Conservation (phyloP, 2,113 vertebrate genomes). For the Epinephelus cyanopodus region DNA sequence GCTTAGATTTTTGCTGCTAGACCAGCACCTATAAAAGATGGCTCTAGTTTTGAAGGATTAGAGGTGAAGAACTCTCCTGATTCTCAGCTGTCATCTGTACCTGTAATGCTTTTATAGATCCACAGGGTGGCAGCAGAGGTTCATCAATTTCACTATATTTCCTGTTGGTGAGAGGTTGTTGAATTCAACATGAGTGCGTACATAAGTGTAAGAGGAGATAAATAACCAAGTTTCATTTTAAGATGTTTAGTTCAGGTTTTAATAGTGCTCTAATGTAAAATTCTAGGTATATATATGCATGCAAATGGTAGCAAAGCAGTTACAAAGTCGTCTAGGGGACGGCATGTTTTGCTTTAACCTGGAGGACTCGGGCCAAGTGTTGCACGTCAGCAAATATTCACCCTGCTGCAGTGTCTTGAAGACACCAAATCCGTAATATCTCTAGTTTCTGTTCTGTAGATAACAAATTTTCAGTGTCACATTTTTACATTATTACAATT, state of each 20-base stretch:
- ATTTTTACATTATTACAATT: background rate
- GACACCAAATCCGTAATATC: background rate
- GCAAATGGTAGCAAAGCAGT: background rate
- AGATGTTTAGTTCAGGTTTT: background rate
- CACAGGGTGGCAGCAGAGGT: constrained; percentile 78
- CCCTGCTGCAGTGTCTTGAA: background rate
- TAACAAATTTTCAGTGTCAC: background rate
- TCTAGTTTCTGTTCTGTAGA: background rate
- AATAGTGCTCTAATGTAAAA: background rate
- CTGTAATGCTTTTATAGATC: constrained; percentile 41
- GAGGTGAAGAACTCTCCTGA: background rate
- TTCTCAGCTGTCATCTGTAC: background rate
- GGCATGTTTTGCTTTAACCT: background rate
- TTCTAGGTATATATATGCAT: background rate
- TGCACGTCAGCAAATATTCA: constrained; percentile 3
- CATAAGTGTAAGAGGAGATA: background rate
- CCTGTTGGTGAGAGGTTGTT: background rate
- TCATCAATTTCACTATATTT: constrained; percentile 19
- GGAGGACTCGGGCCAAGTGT: background rate
- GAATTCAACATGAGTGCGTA: background rate
- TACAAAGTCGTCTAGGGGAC: background rate
- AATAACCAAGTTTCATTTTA: background rate
- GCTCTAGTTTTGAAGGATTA: background rate
- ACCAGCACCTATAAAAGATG: background rate
- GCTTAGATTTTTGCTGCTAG: background rate